Evolutionary conservation across 2,888 invertebrate species (phyloP), one percentile per base, ranked within the genome.

Genomic region (Allophyes oxyacanthae): DNA sequence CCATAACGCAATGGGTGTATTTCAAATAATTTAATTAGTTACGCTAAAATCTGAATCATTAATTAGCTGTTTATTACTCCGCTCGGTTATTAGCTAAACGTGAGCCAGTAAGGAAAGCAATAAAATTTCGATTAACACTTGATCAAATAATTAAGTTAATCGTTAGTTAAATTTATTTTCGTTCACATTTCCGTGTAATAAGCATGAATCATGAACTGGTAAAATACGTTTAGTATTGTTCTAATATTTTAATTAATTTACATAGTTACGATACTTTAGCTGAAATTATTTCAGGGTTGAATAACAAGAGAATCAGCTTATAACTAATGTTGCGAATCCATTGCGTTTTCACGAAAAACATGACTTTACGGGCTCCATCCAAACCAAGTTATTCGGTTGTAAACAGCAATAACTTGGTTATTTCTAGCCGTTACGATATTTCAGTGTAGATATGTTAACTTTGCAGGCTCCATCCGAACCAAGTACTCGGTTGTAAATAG

Each of bases 201-300:
- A 32, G 8, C 11, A 64, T 66, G 58, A 65, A 13, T 66, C 46
- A 49, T 32, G 11, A 48, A 36, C 10, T 32, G 34, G 46, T 36
- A 32, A 49, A 33, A 15, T 33, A n/a, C 25, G 6, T n/a, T 20
- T 30, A 33, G 28, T 37, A 4, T 36, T 8, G 7, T 28, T 28
- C 9, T 30, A 33, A 33, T 40, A 32, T 9, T 26, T 14, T 15
- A n/a, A 28, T 32, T 2, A 38, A 38, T 46, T 34, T 20, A 7
- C 33, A 41, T 34, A 38, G 20, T 20, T 14, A 1, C 15, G 9
- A 26, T 8, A 9, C 37, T 9, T 6, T 20, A 32, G 32, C 14
- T 38, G 13, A 15, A 45, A 25, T 30, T 7, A 42, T 46, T 65
- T 58, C 66, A 58, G 42, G 72, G 64, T 66, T 36, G 46, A 34